phyloP scores from a whole-genome alignment of 2,113 vertebrate species.

The Tragelaphus strepsiceros region DNA sequence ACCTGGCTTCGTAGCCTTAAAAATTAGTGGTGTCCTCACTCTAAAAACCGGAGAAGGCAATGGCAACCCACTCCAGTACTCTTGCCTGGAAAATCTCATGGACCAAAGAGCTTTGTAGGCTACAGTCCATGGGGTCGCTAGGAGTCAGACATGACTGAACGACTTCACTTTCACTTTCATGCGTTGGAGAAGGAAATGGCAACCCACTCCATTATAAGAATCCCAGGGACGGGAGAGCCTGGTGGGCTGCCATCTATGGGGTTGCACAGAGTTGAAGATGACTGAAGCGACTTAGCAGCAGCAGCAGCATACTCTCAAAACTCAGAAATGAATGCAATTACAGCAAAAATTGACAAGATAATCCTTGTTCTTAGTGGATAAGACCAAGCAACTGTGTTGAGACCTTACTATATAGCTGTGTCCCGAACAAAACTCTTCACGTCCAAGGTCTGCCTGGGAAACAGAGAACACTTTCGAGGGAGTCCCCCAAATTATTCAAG shows the following conservation, averaged over 20 bases:
- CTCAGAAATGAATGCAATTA: neutral
- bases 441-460: neutral
- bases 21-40: neutral
- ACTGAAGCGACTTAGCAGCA: neutral
- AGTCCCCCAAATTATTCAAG: neutral
- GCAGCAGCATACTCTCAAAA: neutral
- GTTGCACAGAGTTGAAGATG: rapidly evolving
- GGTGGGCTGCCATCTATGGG: neutral
- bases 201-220: neutral
- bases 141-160: no score
- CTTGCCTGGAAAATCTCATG: no score
- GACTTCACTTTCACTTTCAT: no score
- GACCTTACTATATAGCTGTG: neutral
- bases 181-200: no score
- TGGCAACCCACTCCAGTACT: neutral
- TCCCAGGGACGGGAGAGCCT: neutral
- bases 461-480: neutral
- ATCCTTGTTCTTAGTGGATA: neutral
- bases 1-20: neutral
- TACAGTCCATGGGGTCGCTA: no score
- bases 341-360: neutral
- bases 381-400: neutral
- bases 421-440: neutral
- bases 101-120: no score
- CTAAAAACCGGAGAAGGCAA: neutral